Evolutionary conservation across 2,113 vertebrate species (phyloP).

Genomic region (Oryctolagus cuniculus): mOryCun1.1 NC_091434.1:6521501-6522000

Average conservation of each 20-base stretch:
- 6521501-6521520: neutral
- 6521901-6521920: neutral
- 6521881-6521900: neutral
- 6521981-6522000: too few species aligned
- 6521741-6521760: neutral
- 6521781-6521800: accelerated
- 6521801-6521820: neutral
- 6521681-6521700: accelerated
- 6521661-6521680: too few species aligned
- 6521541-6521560: neutral
- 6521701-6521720: neutral
- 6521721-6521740: neutral
- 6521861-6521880: neutral
- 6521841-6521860: neutral
- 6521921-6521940: neutral
- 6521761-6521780: neutral
- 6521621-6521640: neutral
- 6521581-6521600: neutral
- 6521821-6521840: neutral
- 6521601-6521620: neutral
- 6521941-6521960: neutral
- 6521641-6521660: neutral
- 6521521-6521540: neutral
- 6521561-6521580: neutral
- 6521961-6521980: too few species aligned